Percentiles rank a stretch among this genome's conserved stretches.
Evolutionary conservation across 1,140 invertebrate genomes (phyloP).

Genomic region (Chrysomallon squamiferum): DNA sequence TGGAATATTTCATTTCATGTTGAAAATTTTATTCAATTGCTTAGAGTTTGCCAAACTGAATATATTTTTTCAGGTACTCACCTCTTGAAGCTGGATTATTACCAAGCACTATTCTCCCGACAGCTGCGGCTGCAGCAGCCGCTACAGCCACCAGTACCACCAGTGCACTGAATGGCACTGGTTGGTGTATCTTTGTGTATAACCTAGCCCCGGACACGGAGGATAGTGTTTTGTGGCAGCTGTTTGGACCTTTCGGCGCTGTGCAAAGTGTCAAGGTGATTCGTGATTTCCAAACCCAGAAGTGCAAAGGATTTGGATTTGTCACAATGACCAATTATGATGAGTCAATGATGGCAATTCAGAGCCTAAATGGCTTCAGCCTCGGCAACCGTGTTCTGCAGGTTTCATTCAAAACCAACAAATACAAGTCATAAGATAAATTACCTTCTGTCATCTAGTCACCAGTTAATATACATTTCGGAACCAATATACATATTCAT

Average conservation of each 20-base stretch:
- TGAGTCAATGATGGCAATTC: slow-evolving; percentile 96
- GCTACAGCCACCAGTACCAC: slow-evolving; percentile 38
- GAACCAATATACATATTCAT: not conserved
- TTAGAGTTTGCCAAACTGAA: not conserved
- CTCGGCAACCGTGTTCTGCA: slow-evolving; percentile 96
- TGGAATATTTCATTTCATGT: no score
- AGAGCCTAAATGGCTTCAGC: slow-evolving; percentile 96
- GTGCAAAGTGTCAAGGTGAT: slow-evolving; percentile 97
- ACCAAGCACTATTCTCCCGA: slow-evolving; percentile 41
- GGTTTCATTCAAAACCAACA: slow-evolving; percentile 84
- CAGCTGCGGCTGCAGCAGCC: slow-evolving; percentile 37
- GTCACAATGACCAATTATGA: slow-evolving; percentile 99
- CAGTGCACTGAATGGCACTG: slow-evolving; percentile 55
- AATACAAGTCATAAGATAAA: slow-evolving; percentile 57
- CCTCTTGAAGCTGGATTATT: slow-evolving; percentile 51
- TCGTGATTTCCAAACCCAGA: slow-evolving; percentile 95
- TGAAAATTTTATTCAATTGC: no score
- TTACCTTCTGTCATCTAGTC: not conserved
- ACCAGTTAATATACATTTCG: slow-evolving; percentile 2
- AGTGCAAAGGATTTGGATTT: slow-evolving; percentile 99
- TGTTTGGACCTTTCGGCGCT: slow-evolving; percentile 98
- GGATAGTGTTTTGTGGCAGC: slow-evolving; percentile 97
- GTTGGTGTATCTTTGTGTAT: slow-evolving; percentile 98
- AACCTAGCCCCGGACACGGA: slow-evolving; percentile 98
- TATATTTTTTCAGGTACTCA: slow-evolving; percentile 51